Base-by-base conservation (phyloP, 2,888 invertebrate genomes). In the Margaritifera margaritifera region DNA sequence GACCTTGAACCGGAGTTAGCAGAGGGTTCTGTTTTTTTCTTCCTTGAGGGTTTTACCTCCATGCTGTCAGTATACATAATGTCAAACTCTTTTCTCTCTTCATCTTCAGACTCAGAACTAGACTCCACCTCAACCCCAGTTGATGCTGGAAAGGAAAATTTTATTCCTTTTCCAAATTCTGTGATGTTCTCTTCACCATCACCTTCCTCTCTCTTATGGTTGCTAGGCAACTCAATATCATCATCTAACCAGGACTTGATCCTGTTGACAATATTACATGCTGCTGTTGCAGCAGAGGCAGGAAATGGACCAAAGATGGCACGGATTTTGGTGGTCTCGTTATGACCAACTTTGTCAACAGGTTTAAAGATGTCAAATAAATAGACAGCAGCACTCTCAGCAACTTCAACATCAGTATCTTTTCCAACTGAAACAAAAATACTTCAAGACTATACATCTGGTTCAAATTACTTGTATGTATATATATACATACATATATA, bases 241-340 rank as follows among this genome's bases (percentile, higher is more conserved):
- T 87, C 87, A 24, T 88, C 84, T 50, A 89, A 67, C 82, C 84
- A 83, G 59, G 77, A 67, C 54, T 77, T 78, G 52, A 88, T 81
- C 42, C 73, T 78, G 62, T 78, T 78, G 27, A 87, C 84, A 50
- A 82, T 67, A 52, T 77, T 63, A 71, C 87, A 87, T 3, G 86
- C 85, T 70, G 85, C 85, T 6, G 85, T 84, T 22, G 88, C 88
- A 25, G 83, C 84, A 8, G 81, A 75, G 18, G 88, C 86, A 24
- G 88, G 87, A 67, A 87, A 87, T 15, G 87, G 88, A 52, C 89
- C 89, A 80, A 89, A 89, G 8, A 85, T 82, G 57, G 79, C 80
- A 6, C 84, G 80, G 25, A 89, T 71, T 61, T 75, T 82, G 18
- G 73, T 69, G 2, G 86, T 84, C 63, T 86, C 84, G 59, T 76